phyloP scores from a whole-genome alignment of 2,888 invertebrate genomes.

The Archips xylosteana region DNA sequence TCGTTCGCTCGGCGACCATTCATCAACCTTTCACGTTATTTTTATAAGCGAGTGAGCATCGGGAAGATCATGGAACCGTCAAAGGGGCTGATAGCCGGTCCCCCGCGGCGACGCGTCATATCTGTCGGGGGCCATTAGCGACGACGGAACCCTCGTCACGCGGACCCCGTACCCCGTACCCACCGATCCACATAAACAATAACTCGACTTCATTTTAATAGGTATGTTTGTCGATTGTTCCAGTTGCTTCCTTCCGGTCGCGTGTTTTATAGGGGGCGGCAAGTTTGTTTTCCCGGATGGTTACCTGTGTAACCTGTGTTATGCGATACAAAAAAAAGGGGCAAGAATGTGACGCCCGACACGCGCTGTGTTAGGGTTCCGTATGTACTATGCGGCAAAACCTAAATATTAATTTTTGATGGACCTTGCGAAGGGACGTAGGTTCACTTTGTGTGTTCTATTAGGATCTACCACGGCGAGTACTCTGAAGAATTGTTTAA shows the following conservation, averaged over 20 bases:
- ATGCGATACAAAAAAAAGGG: too few relatives aligned
- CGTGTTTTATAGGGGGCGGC: neutral
- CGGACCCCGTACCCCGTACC: neutral
- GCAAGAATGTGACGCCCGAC: too few relatives aligned
- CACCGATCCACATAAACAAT: constrained; percentile 22
- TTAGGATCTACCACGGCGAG: too few relatives aligned
- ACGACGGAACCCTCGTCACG: constrained; percentile 35
- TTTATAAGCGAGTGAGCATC: constrained; percentile 39
- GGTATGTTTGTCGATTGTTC: constrained; percentile 12
- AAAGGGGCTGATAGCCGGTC: constrained; percentile 26
- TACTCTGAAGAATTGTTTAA: too few relatives aligned
- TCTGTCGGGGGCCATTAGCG: constrained; percentile 37
- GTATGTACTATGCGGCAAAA: too few relatives aligned
- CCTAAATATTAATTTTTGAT: too few relatives aligned
- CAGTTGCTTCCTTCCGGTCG: constrained; percentile 4
- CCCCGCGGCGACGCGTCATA: constrained; percentile 38
- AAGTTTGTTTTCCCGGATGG: neutral
- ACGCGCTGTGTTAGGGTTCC: too few relatives aligned
- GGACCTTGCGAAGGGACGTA: too few relatives aligned
- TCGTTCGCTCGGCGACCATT: constrained; percentile 9
- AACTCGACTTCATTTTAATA: constrained; percentile 23
- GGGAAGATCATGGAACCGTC: constrained; percentile 30
- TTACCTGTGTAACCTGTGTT: neutral
- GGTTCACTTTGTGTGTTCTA: too few relatives aligned
- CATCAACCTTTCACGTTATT: constrained; percentile 40